Conservation (phyloP, 2,113 vertebrate genomes). For the Neodontobutis hainanensis region DNA sequence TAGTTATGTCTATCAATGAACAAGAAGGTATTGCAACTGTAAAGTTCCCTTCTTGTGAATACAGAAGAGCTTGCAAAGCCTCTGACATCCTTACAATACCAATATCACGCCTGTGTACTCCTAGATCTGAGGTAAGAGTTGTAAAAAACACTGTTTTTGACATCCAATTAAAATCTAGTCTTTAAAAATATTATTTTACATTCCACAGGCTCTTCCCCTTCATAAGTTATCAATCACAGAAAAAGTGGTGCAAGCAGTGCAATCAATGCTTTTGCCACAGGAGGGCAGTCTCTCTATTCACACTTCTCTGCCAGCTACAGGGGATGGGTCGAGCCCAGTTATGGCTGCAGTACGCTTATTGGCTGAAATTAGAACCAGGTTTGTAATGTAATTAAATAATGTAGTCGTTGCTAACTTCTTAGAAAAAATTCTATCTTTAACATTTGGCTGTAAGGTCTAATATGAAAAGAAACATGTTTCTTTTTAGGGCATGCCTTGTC, state of each 20-base stretch:
- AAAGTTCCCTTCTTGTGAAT: conserved; percentile 91
- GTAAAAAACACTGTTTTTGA: background rate
- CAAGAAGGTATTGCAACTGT: conserved; percentile 98
- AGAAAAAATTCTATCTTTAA: background rate
- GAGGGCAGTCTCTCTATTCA: conserved; percentile 99
- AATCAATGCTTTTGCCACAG: conserved; percentile 98
- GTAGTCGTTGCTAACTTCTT: background rate
- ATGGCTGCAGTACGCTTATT: conserved; percentile 96
- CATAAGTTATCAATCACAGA: conserved; percentile 99
- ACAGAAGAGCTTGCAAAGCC: conserved; percentile 91
- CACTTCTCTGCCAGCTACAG: conserved; percentile 95
- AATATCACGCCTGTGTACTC: conserved; percentile 95
- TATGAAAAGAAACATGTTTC: background rate
- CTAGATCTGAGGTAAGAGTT: conserved; percentile 90
- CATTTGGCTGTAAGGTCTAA: background rate
- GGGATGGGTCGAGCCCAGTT: conserved; percentile 95
- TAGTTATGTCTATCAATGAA: conserved; percentile 97
- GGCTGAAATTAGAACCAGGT: conserved; percentile 98
- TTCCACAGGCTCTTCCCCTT: conserved; percentile 90
- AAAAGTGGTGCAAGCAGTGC: conserved; percentile 98
- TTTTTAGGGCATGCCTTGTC: conserved; percentile 91
- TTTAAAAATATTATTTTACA: conserved; percentile 6
- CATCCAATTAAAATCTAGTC: background rate
- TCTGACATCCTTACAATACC: conserved; percentile 94
- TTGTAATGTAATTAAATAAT: conserved; percentile 12